These are phyloP conservation scores for Laupala kohalensis DNA, from an alignment of 1,140 invertebrate genomes.

Conservation along the genomic window DNA sequence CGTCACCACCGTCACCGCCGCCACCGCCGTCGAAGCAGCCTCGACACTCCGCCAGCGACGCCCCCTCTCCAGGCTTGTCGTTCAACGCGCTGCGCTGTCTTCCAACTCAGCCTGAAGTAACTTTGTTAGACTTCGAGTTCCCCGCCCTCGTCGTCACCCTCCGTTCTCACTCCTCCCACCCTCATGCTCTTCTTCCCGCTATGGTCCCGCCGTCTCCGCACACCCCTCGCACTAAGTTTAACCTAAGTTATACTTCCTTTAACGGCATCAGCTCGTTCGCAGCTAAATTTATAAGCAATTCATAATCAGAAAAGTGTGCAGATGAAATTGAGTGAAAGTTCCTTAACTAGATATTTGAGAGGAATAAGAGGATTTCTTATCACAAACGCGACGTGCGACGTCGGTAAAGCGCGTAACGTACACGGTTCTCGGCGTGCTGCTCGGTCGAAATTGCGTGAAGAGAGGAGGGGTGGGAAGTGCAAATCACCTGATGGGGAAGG, in stretches of 20 bases:
- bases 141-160: not conserved
- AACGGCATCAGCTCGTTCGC: constrained; percentile 14
- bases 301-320: constrained; percentile 16
- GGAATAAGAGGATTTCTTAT: constrained; percentile 7
- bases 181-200: not conserved
- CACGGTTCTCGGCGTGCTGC: no score
- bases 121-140: constrained; percentile 10
- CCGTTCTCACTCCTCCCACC: not conserved
- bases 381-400: no score
- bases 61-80: constrained; percentile 1
- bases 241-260: constrained; percentile 10
- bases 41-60: not conserved
- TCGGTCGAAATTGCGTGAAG: no score
- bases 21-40: no score
- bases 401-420: no score
- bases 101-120: constrained; percentile 10
- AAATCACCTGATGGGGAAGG: no score
- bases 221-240: constrained; percentile 6
- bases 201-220: not conserved
- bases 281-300: constrained; percentile 17
- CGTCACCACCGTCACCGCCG: not conserved
- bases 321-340: constrained; percentile 17
- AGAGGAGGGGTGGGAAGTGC: no score
- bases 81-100: constrained; percentile 2
- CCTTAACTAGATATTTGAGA: constrained; percentile 9